Evolutionary conservation across 2,888 invertebrate species (phyloP).

Genomic region (Ceraclea dissimilis): DNA sequence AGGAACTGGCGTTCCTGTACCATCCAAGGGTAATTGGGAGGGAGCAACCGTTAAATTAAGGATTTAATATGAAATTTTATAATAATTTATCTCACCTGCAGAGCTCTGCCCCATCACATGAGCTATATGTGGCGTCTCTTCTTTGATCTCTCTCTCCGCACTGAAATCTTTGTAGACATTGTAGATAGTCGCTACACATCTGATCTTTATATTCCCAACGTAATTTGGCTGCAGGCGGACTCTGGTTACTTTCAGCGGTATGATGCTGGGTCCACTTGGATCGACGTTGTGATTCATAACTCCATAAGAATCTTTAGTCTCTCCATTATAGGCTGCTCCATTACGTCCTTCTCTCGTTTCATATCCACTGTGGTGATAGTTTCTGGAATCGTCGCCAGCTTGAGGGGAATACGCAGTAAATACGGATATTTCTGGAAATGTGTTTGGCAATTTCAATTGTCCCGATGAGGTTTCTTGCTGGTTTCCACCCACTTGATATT

Average conservation of each 20-base stretch:
- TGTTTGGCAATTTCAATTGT: slow-evolving; percentile 21
- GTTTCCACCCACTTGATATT: slow-evolving; percentile 25
- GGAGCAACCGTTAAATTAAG: too few relatives aligned
- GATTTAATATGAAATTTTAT: too few relatives aligned
- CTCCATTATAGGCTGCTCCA: background rate
- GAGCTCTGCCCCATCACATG: slow-evolving; percentile 45
- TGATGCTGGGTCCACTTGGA: slow-evolving; percentile 34
- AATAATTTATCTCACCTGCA: slow-evolving; percentile 15
- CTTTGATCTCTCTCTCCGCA: slow-evolving; percentile 45
- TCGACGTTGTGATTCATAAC: slow-evolving; percentile 25
- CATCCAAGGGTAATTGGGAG: too few relatives aligned
- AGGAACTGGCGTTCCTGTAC: too few relatives aligned
- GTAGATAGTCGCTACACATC: slow-evolving; percentile 53
- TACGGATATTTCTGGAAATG: slow-evolving; percentile 21
- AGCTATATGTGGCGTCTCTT: slow-evolving; percentile 49
- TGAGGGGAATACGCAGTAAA: slow-evolving; percentile 18
- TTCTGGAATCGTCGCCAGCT: background rate
- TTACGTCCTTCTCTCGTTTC: slow-evolving; percentile 3
- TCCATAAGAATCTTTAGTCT: background rate
- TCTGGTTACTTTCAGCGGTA: slow-evolving; percentile 38
- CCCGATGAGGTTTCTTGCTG: slow-evolving; percentile 23
- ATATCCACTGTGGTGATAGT: slow-evolving; percentile 2
- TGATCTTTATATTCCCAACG: slow-evolving; percentile 45
- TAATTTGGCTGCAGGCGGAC: slow-evolving; percentile 35
- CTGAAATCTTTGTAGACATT: slow-evolving; percentile 52